Percentiles rank a stretch among this genome's conserved stretches.
Conservation (phyloP, 2,797 vertebrate genomes). For the Mus spretus region DNA sequence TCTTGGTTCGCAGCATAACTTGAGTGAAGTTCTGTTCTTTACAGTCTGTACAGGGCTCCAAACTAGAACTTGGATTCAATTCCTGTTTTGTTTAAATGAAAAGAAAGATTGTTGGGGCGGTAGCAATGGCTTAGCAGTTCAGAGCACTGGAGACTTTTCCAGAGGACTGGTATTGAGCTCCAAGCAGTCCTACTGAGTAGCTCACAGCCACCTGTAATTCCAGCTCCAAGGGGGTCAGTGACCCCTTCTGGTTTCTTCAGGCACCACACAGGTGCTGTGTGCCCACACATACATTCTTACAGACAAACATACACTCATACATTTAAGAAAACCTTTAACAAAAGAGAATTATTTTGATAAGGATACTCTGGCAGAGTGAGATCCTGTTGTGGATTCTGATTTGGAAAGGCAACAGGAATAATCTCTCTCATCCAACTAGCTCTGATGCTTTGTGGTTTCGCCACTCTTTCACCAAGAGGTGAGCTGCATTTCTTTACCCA, state of each 20-base stretch:
- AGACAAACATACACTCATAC: neutral
- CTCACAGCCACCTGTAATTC: too few relatives aligned
- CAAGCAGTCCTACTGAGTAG: neutral
- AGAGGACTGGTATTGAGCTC: neutral
- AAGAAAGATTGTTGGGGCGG: neutral
- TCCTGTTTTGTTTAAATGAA: neutral
- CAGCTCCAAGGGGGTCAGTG: neutral
- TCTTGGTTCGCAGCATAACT: slow-evolving; percentile 37
- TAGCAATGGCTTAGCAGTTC: neutral
- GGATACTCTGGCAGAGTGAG: neutral
- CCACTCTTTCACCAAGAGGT: neutral
- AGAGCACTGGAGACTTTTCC: neutral
- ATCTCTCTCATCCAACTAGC: neutral
- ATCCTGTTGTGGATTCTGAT: neutral
- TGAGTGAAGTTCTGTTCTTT: neutral
- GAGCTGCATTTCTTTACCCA: neutral
- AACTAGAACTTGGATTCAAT: neutral
- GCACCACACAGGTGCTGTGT: neutral
- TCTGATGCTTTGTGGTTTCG: neutral
- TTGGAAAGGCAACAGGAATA: slow-evolving; percentile 7
- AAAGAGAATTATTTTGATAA: neutral
- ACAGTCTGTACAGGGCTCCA: neutral
- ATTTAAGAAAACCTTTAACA: neutral
- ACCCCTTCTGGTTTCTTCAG: neutral
- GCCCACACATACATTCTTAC: neutral